Conservation (phyloP, 2,888 invertebrate species). For the Drosophila fungiperda region DNA sequence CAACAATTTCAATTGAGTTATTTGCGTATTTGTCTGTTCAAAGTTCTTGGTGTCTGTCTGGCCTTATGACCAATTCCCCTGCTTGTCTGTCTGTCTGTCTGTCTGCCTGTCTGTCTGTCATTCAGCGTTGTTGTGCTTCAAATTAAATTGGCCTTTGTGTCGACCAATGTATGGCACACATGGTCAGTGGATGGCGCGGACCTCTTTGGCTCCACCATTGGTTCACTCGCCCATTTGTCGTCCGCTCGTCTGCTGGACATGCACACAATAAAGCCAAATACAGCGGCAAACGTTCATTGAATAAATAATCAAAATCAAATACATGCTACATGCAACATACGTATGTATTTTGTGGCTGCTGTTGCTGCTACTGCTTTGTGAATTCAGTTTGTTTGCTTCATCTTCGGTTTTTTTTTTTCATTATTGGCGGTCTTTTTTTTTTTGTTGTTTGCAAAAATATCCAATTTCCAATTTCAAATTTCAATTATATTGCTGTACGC, state of each 20-base stretch:
- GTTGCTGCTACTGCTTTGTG: slow-evolving; percentile 33
- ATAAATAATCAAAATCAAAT: slow-evolving; percentile 73
- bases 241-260: slow-evolving; percentile 38
- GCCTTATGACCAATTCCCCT: slow-evolving; percentile 9
- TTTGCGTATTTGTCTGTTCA: slow-evolving; percentile 57
- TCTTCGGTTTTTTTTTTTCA: slow-evolving; percentile 15
- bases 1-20: slow-evolving; percentile 71
- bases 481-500: slow-evolving; percentile 77
- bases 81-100: slow-evolving; percentile 14
- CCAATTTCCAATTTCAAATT: slow-evolving; percentile 78
- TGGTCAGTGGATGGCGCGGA: slow-evolving; percentile 41
- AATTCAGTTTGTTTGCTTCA: slow-evolving; percentile 48
- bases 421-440: slow-evolving; percentile 43
- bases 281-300: slow-evolving; percentile 72
- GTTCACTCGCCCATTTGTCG: slow-evolving; percentile 44
- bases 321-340: slow-evolving; percentile 17
- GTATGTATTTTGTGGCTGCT: slow-evolving; percentile 18
- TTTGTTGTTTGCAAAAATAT: slow-evolving; percentile 62
- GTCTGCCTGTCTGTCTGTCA: slow-evolving; percentile 17
- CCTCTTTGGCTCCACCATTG: slow-evolving; percentile 39
- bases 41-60: slow-evolving; percentile 51
- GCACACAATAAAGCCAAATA: slow-evolving; percentile 73
- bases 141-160: slow-evolving; percentile 77
- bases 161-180: slow-evolving; percentile 64
- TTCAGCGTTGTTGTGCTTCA: slow-evolving; percentile 48